These are phyloP conservation scores for Anastrepha obliqua DNA, from an alignment of 1,140 invertebrate genomes.

Conservation along the genomic window DNA sequence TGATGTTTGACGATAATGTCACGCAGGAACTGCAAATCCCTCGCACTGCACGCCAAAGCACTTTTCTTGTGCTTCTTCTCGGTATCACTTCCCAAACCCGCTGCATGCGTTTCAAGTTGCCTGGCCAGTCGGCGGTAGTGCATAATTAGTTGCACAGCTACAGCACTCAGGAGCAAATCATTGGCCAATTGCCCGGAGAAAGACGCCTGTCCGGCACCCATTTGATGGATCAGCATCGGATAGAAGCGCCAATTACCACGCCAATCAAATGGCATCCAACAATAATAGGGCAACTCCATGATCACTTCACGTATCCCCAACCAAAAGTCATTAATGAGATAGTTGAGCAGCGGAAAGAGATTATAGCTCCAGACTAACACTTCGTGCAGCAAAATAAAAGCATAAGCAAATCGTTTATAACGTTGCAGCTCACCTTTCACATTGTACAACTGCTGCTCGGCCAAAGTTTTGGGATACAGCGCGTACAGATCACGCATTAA, in stretches of 20 bases:
- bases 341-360: conserved; percentile 64
- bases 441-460: conserved; percentile 52
- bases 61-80: neutral
- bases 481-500: conserved; percentile 60
- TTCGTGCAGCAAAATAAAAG: conserved; percentile 63
- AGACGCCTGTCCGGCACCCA: conserved; percentile 63
- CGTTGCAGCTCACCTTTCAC: conserved; percentile 52
- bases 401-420: conserved; percentile 61
- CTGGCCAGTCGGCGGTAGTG: conserved; percentile 62
- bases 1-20: conserved; percentile 64
- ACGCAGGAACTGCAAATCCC: conserved; percentile 63
- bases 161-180: conserved; percentile 66
- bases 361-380: conserved; percentile 69
- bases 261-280: conserved; percentile 69
- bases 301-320: conserved; percentile 58
- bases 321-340: conserved; percentile 66
- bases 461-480: conserved; percentile 61
- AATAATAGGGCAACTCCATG: conserved; percentile 65
- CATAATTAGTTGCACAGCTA: conserved; percentile 67
- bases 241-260: conserved; percentile 64
- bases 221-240: conserved; percentile 63
- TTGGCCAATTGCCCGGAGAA: conserved; percentile 65
- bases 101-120: conserved; percentile 58
- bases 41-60: neutral
- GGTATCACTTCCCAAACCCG: neutral